Percentiles rank a stretch among this genome's conserved stretches.
These are phyloP conservation scores for Syngnathus scovelli DNA, from an alignment of 2,113 vertebrate genomes.

Conservation along the genomic window DNA sequence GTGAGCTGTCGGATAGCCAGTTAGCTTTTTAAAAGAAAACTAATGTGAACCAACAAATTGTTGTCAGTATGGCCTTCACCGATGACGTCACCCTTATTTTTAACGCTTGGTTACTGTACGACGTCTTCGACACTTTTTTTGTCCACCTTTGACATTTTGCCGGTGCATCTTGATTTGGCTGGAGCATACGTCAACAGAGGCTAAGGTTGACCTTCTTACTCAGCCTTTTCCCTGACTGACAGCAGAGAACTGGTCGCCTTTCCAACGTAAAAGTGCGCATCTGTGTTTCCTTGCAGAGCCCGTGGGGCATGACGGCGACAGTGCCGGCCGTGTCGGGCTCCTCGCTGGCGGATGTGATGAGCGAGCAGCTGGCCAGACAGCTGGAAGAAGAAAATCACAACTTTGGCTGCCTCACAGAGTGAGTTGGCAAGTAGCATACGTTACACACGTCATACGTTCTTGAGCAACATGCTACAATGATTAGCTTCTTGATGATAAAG, in stretches of 20 bases:
- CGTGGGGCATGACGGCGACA: conserved; percentile 75
- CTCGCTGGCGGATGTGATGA: conserved; percentile 94
- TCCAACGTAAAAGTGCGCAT: neutral
- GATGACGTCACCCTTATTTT: neutral
- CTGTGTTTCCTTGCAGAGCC: conserved; percentile 70
- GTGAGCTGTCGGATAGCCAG: neutral
- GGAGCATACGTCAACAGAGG: neutral
- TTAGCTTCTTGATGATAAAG: no score
- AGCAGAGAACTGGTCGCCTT: neutral
- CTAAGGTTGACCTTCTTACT: neutral
- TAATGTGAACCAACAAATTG: neutral
- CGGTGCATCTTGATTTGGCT: neutral
- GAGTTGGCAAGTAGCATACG: conserved; percentile 35
- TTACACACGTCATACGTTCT: no score
- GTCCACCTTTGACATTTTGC: neutral
- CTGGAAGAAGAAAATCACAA: conserved; percentile 78
- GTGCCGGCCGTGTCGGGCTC: conserved; percentile 66
- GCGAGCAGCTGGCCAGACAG: conserved; percentile 89
- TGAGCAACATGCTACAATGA: no score
- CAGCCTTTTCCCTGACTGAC: neutral
- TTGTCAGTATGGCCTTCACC: neutral
- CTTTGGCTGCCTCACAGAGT: conserved; percentile 70
- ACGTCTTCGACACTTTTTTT: neutral
- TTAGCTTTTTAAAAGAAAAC: neutral
- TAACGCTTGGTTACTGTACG: no score